phyloP scores from a whole-genome alignment of 1,140 invertebrate species.

The Drosophila ohnishii region DNA sequence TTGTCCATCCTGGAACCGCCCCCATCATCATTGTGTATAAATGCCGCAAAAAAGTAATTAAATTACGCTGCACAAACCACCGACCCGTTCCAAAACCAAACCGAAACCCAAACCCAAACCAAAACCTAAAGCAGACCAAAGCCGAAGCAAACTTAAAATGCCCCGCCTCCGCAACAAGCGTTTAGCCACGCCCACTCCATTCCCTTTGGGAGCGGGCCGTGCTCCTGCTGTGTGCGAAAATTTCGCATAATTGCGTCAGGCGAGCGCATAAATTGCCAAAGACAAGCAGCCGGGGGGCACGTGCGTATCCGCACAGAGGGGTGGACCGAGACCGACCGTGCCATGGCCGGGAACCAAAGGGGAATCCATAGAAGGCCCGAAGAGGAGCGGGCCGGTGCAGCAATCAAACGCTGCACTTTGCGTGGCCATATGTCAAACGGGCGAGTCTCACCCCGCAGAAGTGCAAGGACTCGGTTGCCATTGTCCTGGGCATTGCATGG shows the following conservation, averaged over 20 bases:
- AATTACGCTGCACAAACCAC: slow-evolving; percentile 66
- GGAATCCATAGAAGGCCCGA: slow-evolving; percentile 38
- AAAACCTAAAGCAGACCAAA: slow-evolving; percentile 41
- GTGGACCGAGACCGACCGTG: not conserved
- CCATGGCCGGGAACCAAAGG: slow-evolving; percentile 10
- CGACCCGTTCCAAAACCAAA: slow-evolving; percentile 35
- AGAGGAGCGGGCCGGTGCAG: slow-evolving; percentile 13
- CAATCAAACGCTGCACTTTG: slow-evolving; percentile 75
- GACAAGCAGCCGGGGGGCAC: slow-evolving; percentile 63
- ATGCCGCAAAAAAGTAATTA: slow-evolving; percentile 79
- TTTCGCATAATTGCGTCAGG: slow-evolving; percentile 79
- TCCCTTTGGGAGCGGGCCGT: slow-evolving; percentile 7
- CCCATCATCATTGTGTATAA: slow-evolving; percentile 33
- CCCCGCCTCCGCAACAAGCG: slow-evolving; percentile 46
- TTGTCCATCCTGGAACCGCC: slow-evolving; percentile 39
- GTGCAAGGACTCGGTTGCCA: slow-evolving; percentile 27
- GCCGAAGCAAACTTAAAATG: slow-evolving; percentile 65
- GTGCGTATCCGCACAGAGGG: slow-evolving; percentile 22
- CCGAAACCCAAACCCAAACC: slow-evolving; percentile 36
- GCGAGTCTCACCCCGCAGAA: slow-evolving; percentile 1
- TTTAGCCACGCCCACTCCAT: slow-evolving; percentile 61
- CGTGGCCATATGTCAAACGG: slow-evolving; percentile 69
- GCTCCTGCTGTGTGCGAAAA: slow-evolving; percentile 74
- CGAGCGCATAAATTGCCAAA: slow-evolving; percentile 79
- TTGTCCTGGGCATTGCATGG: slow-evolving; percentile 63